phyloP scores from a whole-genome alignment of 2,113 vertebrate genomes.

The Pterophyllum scalare region DNA sequence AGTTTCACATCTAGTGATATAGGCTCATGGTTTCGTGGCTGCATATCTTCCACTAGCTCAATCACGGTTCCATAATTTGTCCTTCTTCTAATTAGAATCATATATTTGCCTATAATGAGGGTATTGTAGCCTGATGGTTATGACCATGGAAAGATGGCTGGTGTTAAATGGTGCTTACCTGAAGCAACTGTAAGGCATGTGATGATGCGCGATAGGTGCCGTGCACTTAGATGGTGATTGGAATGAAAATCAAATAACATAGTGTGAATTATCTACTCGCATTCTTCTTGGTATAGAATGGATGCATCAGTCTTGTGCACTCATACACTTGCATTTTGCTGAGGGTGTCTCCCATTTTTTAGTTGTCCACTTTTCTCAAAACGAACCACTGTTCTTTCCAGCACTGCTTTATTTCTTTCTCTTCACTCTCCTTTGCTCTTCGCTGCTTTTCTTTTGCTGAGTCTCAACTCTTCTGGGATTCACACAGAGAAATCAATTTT shows the following conservation, averaged over 20 bases:
- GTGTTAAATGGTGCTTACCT: slow-evolving; percentile 56
- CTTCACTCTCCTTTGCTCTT: slow-evolving; percentile 32
- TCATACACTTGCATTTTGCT: slow-evolving; percentile 27
- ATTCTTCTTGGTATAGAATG: not conserved
- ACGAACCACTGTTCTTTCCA: slow-evolving; percentile 22
- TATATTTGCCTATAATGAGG: slow-evolving; percentile 51
- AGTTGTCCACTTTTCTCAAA: slow-evolving; percentile 28
- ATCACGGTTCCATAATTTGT: slow-evolving; percentile 18
- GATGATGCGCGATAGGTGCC: slow-evolving; percentile 35
- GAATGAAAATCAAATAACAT: slow-evolving; percentile 26
- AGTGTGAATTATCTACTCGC: not conserved
- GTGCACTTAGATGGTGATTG: slow-evolving; percentile 11
- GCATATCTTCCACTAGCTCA: not conserved
- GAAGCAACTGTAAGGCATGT: slow-evolving; percentile 29
- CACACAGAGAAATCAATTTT: slow-evolving; percentile 75
- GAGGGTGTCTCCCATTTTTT: slow-evolving; percentile 11
- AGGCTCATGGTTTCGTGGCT: not conserved
- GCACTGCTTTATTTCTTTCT: slow-evolving; percentile 23
- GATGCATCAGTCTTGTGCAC: slow-evolving; percentile 23
- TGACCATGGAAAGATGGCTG: slow-evolving; percentile 10
- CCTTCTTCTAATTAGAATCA: slow-evolving; percentile 53
- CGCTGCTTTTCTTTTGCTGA: slow-evolving; percentile 59
- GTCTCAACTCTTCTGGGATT: slow-evolving; percentile 67
- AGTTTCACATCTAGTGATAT: not conserved
- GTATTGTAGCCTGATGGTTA: slow-evolving; percentile 59